A percentile compares a stretch with the other conserved stretches of the same genome.
These are phyloP conservation scores for Andrena chrysosceles DNA, from an alignment of 2,888 invertebrate genomes.

Conservation along the genomic window DNA sequence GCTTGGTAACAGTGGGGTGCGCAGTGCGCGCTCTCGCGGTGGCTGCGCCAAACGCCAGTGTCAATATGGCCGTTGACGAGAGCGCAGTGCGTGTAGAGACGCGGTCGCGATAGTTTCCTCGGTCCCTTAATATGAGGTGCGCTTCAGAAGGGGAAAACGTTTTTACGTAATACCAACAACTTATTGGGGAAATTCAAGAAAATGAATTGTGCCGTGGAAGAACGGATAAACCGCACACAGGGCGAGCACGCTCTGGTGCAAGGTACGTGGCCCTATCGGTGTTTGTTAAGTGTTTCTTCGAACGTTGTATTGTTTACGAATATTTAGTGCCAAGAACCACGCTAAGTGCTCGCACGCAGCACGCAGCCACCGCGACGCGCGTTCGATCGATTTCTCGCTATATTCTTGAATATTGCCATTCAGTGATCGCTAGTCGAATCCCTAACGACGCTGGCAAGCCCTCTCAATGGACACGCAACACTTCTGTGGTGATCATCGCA, in stretches of 20 bases:
- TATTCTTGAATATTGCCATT: slow-evolving; percentile 50
- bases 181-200: slow-evolving; percentile 33
- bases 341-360: slow-evolving; percentile 37
- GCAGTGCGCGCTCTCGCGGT: slow-evolving; percentile 68
- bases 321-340: slow-evolving; percentile 48
- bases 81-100: slow-evolving; percentile 61
- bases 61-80: slow-evolving; percentile 77
- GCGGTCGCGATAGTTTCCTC: slow-evolving; percentile 63
- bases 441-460: slow-evolving; percentile 18
- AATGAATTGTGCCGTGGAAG: slow-evolving; percentile 57
- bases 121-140: slow-evolving; percentile 63
- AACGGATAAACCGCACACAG: slow-evolving; percentile 26
- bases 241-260: slow-evolving; percentile 45
- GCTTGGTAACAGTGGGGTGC: slow-evolving; percentile 53
- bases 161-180: slow-evolving; percentile 61
- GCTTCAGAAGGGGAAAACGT: slow-evolving; percentile 36
- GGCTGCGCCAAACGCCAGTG: slow-evolving; percentile 67
- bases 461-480: neutral
- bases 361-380: slow-evolving; percentile 49
- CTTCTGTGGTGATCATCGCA: neutral
- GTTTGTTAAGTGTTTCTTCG: slow-evolving; percentile 27
- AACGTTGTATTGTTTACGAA: slow-evolving; percentile 64
- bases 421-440: slow-evolving; percentile 7
- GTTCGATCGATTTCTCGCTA: slow-evolving; percentile 61
- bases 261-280: slow-evolving; percentile 58